phyloP scores from a whole-genome alignment of 2,888 invertebrate species.

The Stegana nigrithorax region DNA sequence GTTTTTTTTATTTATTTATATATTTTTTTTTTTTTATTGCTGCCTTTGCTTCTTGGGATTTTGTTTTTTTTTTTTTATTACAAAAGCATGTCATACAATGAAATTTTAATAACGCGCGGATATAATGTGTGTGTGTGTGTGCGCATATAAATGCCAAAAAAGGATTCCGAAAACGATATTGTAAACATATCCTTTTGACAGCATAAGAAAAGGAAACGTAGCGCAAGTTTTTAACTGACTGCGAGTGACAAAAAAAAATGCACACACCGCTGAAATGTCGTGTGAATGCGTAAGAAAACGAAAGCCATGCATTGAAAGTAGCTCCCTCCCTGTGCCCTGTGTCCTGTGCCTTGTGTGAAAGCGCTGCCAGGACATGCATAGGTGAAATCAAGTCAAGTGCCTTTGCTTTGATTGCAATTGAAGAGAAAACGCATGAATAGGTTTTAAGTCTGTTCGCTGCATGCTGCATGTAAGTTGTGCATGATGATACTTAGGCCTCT shows the following conservation, averaged over 20 bases:
- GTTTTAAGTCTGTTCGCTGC: too few species aligned
- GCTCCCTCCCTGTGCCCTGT: too few species aligned
- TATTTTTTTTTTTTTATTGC: too few species aligned
- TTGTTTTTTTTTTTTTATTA: background rate
- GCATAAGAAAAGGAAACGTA: background rate
- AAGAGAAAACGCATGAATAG: background rate
- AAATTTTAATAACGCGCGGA: conserved; percentile 11
- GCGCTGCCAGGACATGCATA: too few species aligned
- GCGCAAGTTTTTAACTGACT: background rate
- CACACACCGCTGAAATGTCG: too few species aligned
- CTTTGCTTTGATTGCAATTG: conserved; percentile 10
- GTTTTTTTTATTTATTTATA: too few species aligned
- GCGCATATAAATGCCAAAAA: background rate
- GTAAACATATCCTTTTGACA: background rate
- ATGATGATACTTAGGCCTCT: conserved; percentile 1
- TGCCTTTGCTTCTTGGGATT: background rate
- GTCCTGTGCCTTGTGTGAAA: too few species aligned
- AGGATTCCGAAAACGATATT: background rate
- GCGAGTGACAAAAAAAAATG: background rate
- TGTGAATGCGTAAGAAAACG: too few species aligned
- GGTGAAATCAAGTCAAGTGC: background rate
- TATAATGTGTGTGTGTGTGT: background rate
- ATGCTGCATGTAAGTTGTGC: too few species aligned
- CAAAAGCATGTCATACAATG: conserved; percentile 1
- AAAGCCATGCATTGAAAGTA: too few species aligned